Percentiles rank a stretch among this genome's conserved stretches.
Conservation (phyloP, 2,888 invertebrate genomes). For the Clanis bilineata region DNA sequence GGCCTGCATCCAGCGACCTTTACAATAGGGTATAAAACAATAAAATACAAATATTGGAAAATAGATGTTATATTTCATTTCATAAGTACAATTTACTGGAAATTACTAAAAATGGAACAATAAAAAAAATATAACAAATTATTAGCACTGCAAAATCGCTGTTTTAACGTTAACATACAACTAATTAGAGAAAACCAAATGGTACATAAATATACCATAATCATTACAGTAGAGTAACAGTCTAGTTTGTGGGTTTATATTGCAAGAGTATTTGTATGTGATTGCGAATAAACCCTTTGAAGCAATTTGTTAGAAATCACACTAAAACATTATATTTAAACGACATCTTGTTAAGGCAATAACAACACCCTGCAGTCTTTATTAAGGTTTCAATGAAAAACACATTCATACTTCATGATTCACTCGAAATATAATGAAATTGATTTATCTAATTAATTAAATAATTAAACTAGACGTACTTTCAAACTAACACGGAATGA, state of each 20-base stretch:
- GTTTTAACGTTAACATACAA: conserved; percentile 23
- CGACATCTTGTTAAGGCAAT: conserved; percentile 40
- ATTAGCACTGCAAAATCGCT: conserved; percentile 13
- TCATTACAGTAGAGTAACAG: conserved; percentile 14
- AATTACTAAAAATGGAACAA: conserved; percentile 52
- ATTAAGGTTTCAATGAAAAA: conserved; percentile 27
- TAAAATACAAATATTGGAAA: conserved; percentile 51
- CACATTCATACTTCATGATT: conserved; percentile 23
- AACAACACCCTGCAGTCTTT: conserved; percentile 51
- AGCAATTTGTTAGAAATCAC: conserved; percentile 27
- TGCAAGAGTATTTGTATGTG: background rate
- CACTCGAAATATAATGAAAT: conserved; percentile 23
- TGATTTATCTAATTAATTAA: conserved; percentile 33
- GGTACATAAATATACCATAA: conserved; percentile 1
- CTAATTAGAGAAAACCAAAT: conserved; percentile 1
- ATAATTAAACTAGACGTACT: conserved; percentile 34
- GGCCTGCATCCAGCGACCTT: no score
- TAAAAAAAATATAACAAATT: conserved; percentile 65
- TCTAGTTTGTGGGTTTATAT: conserved; percentile 3
- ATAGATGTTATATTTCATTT: conserved; percentile 72
- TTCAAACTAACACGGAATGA: conserved; percentile 12
- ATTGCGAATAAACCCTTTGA: conserved; percentile 6
- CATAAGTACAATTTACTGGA: conserved; percentile 69
- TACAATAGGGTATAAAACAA: conserved; percentile 21
- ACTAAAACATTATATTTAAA: conserved; percentile 29